These are phyloP conservation scores for Eidolon helvum DNA, from an alignment of 2,113 vertebrate genomes.

Conservation along the genomic window DNA sequence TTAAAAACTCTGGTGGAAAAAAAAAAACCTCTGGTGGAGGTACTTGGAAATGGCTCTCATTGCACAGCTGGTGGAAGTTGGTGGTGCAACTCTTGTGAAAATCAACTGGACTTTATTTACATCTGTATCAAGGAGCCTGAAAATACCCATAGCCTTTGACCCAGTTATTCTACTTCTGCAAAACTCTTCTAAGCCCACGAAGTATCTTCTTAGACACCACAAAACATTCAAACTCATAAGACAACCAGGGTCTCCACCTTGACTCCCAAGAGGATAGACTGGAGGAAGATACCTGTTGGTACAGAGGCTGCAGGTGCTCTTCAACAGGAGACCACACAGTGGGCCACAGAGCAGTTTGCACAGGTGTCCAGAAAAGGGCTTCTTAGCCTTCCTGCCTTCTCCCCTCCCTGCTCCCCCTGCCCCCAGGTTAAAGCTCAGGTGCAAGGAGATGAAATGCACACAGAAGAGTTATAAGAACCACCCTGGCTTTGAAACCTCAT, in stretches of 20 bases:
- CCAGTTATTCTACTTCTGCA: background rate
- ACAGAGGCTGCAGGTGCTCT: background rate
- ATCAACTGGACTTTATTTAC: background rate
- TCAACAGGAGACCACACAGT: accelerated
- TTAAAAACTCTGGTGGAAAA: too few relatives aligned
- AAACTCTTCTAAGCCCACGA: background rate
- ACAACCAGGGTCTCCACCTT: background rate
- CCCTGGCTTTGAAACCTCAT: background rate
- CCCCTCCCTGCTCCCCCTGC: background rate
- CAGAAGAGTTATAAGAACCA: background rate
- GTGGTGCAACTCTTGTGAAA: background rate
- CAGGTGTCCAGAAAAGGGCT: background rate
- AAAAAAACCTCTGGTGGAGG: background rate
- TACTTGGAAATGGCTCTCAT: background rate
- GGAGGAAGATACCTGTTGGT: background rate
- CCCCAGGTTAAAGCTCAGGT: background rate
- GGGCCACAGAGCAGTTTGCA: background rate
- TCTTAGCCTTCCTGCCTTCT: background rate
- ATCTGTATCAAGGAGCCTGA: background rate
- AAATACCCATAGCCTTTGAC: background rate
- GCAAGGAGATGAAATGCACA: background rate
- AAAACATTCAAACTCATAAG: background rate
- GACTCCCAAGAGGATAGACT: background rate
- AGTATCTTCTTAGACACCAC: background rate
- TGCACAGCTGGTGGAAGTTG: background rate